Base-by-base conservation (phyloP, 2,888 invertebrate genomes). In the Drosophila pullipes region DNA sequence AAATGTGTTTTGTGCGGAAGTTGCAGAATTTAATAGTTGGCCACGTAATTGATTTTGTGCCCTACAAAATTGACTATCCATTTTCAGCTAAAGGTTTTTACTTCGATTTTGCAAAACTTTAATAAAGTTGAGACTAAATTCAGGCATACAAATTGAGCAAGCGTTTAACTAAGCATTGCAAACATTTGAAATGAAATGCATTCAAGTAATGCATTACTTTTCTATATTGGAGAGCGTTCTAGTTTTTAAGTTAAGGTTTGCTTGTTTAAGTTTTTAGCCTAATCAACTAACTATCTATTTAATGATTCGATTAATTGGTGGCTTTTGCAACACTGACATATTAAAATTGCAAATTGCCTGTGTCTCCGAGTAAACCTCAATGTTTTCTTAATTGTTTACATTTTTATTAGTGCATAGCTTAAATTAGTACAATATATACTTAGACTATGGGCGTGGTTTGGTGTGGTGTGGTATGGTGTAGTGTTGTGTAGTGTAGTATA, bases 321-420 rank as follows among this genome's bases (percentile, higher is more conserved):
- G 9, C 1, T 47, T 25, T 25, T 47, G 47, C 47, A 47, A 44
- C 44, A 22, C 44, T 22, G 4, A 7, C 13, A 22, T 22, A 22
- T 22, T 22, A 22, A 22, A 22, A 22, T 22, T 22, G 22, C 22
- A 22, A 22, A 22, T 22, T 22, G 22, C 22, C 22, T 22, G 22
- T 22, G 44, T 59, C 61, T 59, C 55, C 39, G 66, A 66, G 66
- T 66, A 66, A 72, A 57, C 16, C 52, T 30, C 25, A 16, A n/a
- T 37, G 28, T 54, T 54, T 77, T 59, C 57, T 67, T 78, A 76
- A 73, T 84, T 77, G 72, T 83, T 74, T 85, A 87, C 58, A 87
- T 69, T 85, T 84, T 69, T 83, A 83, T 84, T 84, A 83, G 83
- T 78, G 83, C 76, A 78, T 85, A 82, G 76, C 81, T 84, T 84